Evolutionary conservation across 2,888 invertebrate genomes (phyloP).

Genomic region (Temnothorax unifasciatus): DNA sequence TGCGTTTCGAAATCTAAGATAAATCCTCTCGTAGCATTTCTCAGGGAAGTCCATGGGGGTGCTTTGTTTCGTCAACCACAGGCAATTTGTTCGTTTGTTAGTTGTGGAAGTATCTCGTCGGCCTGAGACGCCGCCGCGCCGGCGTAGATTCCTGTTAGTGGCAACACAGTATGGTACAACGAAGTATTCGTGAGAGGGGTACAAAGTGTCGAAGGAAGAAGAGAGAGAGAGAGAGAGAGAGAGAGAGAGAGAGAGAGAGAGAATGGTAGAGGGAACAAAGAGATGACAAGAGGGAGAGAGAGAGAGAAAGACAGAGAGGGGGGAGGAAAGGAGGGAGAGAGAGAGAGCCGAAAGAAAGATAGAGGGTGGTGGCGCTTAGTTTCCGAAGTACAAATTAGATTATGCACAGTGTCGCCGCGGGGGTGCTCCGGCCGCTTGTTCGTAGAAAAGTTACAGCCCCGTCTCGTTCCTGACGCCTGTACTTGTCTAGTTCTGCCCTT

Average conservation of each 20-base stretch:
- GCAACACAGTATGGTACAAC: slow-evolving; percentile 65
- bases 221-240: slow-evolving; percentile 19
- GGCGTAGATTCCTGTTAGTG: slow-evolving; percentile 59
- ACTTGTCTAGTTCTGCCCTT: slow-evolving; percentile 66
- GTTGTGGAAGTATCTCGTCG: slow-evolving; percentile 67
- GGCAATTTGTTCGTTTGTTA: slow-evolving; percentile 81
- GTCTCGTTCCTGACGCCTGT: slow-evolving; percentile 68
- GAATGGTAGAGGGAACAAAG: background rate
- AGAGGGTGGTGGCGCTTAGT: slow-evolving; percentile 73
- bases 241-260: slow-evolving; percentile 10
- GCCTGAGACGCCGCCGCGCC: slow-evolving; percentile 49
- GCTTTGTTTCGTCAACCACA: slow-evolving; percentile 82
- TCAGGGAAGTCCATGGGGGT: slow-evolving; percentile 65
- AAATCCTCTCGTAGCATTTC: slow-evolving; percentile 63
- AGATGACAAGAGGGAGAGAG: background rate
- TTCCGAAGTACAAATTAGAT: slow-evolving; percentile 84
- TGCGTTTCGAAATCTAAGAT: slow-evolving; percentile 72
- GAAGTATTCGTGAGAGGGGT: slow-evolving; percentile 30
- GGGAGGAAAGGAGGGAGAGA: background rate
- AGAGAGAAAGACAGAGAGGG: slow-evolving; percentile 14
- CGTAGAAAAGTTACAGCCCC: slow-evolving; percentile 82
- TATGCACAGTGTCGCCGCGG: slow-evolving; percentile 82
- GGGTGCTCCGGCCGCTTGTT: slow-evolving; percentile 78
- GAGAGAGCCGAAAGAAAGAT: slow-evolving; percentile 38
- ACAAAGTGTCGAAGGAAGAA: slow-evolving; percentile 42